Evolutionary conservation across 2,888 invertebrate species (phyloP), one percentile per base, ranked within the genome.

Genomic region (Rhyacophila evoluta): DNA sequence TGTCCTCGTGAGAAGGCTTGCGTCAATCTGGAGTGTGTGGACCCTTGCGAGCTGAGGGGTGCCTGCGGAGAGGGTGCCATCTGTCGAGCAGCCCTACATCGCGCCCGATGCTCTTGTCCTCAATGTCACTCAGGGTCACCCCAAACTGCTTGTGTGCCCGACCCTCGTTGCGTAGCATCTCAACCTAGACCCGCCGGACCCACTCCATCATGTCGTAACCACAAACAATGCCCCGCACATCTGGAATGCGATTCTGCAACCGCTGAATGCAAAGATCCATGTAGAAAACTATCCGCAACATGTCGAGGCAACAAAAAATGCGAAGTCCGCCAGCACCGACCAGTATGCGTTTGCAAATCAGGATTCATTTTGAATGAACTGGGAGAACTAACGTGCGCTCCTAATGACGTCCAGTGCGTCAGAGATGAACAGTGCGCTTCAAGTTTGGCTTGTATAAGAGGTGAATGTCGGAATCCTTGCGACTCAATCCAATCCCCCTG

Each of bases 1-100:
- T 97, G 97, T 91, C 94, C 95, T 84, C 94, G 94, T 90, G 96
- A 97, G 90, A 95, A 95, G 91, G 95, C 96, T 87, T 97, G 97
- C 91, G 92, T 96, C 89, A 95, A 95, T 90, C 93, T 94, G 89
- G 94, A 95, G 90, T 97, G 97, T 89, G 92, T 95, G 89, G 96
- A 97, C 89, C 97, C 97, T 83, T 97, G 97, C 90, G 93, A 93
- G 85, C 92, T 96, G 86, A 93, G 95, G 84, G 96, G 95, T 85
- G 95, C 94, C 83, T 97, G 97, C 87, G 97, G 97, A 83, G 92
- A 93, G 85, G 97, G 97, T 88, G 97, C 97, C 82, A 91, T 96
- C 82, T 97, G 97, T 88, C 94, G 93, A 85, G 94, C 95, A 79
- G 92, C 95, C 83, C 90, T 94, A 86, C 97, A 97, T 89, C 93